These are phyloP conservation scores for Fukomys damarensis DNA, from an alignment of 2,113 vertebrate genomes.

Conservation along the genomic window DNA sequence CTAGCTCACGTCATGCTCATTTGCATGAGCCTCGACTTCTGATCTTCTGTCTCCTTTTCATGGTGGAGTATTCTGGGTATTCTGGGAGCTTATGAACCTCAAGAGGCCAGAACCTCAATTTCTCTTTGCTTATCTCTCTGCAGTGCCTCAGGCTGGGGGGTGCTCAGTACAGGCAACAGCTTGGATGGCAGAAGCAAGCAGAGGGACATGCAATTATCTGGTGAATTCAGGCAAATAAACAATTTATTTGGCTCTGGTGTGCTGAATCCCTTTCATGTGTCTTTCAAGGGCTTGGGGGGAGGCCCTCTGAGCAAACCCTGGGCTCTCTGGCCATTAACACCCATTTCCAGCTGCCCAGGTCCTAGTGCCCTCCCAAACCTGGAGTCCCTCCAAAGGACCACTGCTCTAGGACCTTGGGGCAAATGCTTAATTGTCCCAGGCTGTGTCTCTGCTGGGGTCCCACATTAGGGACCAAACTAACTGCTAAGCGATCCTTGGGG, in stretches of 20 bases:
- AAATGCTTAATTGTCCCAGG: neutral
- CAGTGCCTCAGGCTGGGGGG: neutral
- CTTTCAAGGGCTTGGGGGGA: neutral
- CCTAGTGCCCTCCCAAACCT: neutral
- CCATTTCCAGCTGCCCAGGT: neutral
- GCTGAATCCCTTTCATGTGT: neutral
- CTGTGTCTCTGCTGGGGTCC: neutral
- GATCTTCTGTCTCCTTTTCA: neutral
- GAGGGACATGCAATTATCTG: constrained; percentile 24
- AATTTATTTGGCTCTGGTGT: neutral
- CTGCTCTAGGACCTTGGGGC: neutral
- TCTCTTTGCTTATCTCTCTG: neutral
- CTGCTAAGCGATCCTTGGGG: neutral
- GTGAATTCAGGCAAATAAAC: constrained; percentile 66
- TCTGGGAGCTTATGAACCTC: neutral
- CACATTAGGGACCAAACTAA: neutral
- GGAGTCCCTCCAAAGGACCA: neutral
- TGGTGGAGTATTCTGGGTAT: neutral
- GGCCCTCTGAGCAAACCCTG: neutral
- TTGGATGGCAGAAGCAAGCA: neutral
- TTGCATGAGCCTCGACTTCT: neutral
- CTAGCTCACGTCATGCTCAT: neutral
- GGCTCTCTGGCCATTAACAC: neutral
- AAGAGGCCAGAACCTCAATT: neutral
- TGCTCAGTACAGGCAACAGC: neutral